Percentiles rank a stretch among this genome's conserved stretches.
phyloP scores from a whole-genome alignment of 1,140 invertebrate species.

The Drosophila jambulina region DNA sequence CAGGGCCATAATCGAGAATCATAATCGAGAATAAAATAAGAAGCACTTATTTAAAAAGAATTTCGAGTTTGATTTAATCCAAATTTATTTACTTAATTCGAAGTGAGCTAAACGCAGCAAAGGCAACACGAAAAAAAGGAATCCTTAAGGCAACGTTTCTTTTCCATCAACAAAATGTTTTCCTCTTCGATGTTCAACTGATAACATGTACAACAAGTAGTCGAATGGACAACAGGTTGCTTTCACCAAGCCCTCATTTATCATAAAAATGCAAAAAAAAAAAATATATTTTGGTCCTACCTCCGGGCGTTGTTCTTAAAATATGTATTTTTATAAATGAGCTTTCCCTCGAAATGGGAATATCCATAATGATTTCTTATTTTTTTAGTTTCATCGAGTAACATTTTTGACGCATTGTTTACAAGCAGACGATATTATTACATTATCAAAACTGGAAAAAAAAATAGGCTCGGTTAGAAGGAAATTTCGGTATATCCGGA shows the following conservation, averaged over 20 bases:
- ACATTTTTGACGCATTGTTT: too few species aligned
- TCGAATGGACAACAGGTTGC: background rate
- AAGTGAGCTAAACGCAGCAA: background rate
- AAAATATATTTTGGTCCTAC: background rate
- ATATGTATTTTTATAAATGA: background rate
- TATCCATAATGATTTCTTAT: too few species aligned
- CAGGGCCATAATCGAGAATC: background rate
- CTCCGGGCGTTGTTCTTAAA: background rate
- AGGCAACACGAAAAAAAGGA: background rate
- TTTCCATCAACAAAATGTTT: background rate
- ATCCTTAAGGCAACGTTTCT: background rate
- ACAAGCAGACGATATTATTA: too few species aligned
- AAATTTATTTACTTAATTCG: background rate
- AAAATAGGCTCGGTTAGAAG: too few species aligned
- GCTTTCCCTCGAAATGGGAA: too few species aligned
- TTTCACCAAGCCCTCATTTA: background rate
- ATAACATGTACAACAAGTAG: background rate
- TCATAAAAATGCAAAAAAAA: background rate
- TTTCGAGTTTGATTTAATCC: background rate
- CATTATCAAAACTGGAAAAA: too few species aligned
- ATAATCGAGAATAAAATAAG: background rate
- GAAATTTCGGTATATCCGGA: too few species aligned
- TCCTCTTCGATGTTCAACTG: background rate
- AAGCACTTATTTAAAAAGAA: too few species aligned
- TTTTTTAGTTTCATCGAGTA: too few species aligned